phyloP scores from a whole-genome alignment of 2,888 invertebrate genomes.

The Diarsia rubi region DNA sequence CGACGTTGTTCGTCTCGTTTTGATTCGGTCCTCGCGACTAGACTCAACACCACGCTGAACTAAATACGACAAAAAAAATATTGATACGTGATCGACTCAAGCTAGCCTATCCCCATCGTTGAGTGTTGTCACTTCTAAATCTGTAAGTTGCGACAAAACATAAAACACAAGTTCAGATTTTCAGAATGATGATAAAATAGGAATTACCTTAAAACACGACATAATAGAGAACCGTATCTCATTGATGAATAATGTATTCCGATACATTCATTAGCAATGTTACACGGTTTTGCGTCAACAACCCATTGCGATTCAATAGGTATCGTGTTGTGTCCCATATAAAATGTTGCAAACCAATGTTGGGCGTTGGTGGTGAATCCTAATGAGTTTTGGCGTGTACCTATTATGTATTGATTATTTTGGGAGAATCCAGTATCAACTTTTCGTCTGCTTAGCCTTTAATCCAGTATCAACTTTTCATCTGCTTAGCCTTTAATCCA shows the following conservation, averaged over 20 bases:
- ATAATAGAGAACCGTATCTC: neutral
- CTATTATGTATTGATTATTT: constrained; percentile 12
- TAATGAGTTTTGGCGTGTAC: constrained; percentile 42
- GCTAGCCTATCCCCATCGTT: too few species aligned
- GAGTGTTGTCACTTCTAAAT: too few species aligned
- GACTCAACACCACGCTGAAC: too few species aligned
- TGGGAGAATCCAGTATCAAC: neutral
- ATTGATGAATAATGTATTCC: constrained; percentile 34
- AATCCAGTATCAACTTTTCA: too few species aligned
- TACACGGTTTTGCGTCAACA: constrained; percentile 50
- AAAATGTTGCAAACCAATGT: constrained; percentile 52
- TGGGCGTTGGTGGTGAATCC: constrained; percentile 38
- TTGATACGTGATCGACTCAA: too few species aligned
- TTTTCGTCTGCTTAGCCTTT: neutral
- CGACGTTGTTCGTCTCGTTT: neutral
- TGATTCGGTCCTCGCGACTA: too few species aligned
- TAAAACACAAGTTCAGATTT: neutral
- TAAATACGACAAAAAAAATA: too few species aligned
- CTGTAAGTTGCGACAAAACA: too few species aligned
- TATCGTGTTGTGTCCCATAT: constrained; percentile 41
- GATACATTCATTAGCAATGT: constrained; percentile 47
- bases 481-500: neutral
- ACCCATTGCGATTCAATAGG: constrained; percentile 50
- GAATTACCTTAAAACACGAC: constrained; percentile 11
- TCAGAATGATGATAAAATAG: neutral